These are phyloP conservation scores for Colletes gigas DNA, from an alignment of 1,140 invertebrate species.

Conservation along the genomic window DNA sequence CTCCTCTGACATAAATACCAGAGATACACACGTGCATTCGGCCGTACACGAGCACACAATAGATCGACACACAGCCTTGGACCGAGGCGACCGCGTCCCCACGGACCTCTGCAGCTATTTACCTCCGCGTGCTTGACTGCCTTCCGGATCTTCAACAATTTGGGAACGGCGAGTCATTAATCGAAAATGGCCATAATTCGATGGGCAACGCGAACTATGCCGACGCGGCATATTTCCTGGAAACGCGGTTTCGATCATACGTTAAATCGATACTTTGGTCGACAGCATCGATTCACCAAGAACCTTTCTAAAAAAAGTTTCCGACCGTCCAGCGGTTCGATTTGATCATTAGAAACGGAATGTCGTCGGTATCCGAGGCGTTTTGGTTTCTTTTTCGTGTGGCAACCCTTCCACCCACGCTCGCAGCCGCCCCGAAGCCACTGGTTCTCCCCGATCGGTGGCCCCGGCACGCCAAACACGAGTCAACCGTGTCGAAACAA, in stretches of 20 bases:
- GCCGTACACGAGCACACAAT: conserved; percentile 13
- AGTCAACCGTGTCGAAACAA: conserved; percentile 30
- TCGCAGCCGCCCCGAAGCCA: neutral
- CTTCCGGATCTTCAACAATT: conserved; percentile 23
- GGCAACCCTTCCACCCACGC: neutral
- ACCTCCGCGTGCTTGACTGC: conserved; percentile 30
- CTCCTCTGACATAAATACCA: conserved; percentile 43
- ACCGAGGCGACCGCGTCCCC: neutral
- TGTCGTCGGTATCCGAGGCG: too few species aligned
- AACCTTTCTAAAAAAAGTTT: neutral
- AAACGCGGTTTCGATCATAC: too few species aligned
- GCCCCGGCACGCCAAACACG: conserved; percentile 6
- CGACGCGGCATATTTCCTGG: neutral
- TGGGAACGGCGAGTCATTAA: conserved; percentile 38
- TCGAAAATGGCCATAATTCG: conserved; percentile 40
- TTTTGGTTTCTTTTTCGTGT: neutral
- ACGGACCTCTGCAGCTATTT: conserved; percentile 34
- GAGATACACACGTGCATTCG: conserved; percentile 38
- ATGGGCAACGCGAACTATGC: conserved; percentile 37
- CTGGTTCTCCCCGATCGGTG: conserved; percentile 1
- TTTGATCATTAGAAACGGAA: neutral
- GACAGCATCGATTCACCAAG: neutral
- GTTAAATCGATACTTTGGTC: neutral
- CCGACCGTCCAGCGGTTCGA: neutral
- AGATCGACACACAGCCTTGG: conserved; percentile 12